These are phyloP conservation scores for Drosophila arawakana DNA, from an alignment of 1,140 invertebrate genomes.

Conservation along the genomic window DNA sequence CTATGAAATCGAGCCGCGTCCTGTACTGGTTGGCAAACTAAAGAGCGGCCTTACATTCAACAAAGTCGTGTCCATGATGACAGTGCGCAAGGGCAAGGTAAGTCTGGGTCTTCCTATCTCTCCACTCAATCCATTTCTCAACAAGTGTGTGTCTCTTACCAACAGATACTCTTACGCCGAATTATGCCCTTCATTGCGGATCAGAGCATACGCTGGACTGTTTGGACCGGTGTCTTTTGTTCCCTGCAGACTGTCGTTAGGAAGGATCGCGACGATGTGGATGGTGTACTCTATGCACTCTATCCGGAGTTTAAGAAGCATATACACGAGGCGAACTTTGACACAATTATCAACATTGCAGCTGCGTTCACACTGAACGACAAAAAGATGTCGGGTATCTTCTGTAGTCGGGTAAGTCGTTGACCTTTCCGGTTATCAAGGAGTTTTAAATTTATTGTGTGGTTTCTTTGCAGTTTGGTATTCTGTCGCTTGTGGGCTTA, in stretches of 20 bases:
- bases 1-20: conserved; percentile 74
- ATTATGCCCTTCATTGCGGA: conserved; percentile 86
- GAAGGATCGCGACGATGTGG: conserved; percentile 85
- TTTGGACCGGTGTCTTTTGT: conserved; percentile 86
- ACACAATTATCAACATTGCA: conserved; percentile 71
- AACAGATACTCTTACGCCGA: conserved; percentile 86
- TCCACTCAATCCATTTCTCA: too few species aligned
- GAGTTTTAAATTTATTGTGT: background rate
- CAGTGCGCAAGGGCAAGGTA: conserved; percentile 91
- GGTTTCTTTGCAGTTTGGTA: conserved; percentile 69
- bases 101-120: background rate
- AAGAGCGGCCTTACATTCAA: conserved; percentile 87
- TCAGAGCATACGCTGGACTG: conserved; percentile 84
- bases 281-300: conserved; percentile 85
- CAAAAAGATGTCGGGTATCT: conserved; percentile 78
- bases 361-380: conserved; percentile 70
- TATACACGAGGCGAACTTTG: conserved; percentile 79
- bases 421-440: background rate
- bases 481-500: conserved; percentile 77
- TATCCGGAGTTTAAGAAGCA: conserved; percentile 86
- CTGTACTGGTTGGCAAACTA: conserved; percentile 87
- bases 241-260: conserved; percentile 85
- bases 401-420: conserved; percentile 80
- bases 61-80: conserved; percentile 88
- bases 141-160: background rate